Evolutionary conservation across 2,113 vertebrate species (phyloP), one percentile per base, ranked within the genome.

Genomic region (Oncorhynchus clarkii): DNA sequence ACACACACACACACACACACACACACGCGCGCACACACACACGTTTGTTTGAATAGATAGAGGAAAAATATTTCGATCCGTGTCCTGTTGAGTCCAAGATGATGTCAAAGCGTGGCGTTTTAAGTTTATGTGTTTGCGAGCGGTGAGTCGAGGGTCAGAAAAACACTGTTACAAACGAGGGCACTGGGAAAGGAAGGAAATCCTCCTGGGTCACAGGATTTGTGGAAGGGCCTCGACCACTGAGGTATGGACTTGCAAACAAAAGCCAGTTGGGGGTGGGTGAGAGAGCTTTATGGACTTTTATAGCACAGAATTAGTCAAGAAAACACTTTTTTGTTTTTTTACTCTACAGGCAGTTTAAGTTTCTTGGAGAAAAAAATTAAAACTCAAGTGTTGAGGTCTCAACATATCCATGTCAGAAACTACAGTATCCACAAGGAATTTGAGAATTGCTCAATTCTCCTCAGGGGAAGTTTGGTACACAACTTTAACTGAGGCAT

Each of bases 101-200:
- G 0, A 80, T 34, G 78, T 12, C 22, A 31, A 14, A 72, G 31
- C 6, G 22, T 24, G 5, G 59, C 60, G 20, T 12, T 45, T 45
- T 45, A 45, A 57, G 29, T 68, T 39, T 62, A 59, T 76, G 51
- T 54, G 70, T 74, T 74, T 73, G 76, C n/a, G n/a, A 74, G 70
- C 77, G 60, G 22, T 4, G 9, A 73, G 81, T 72, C 54, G 8
- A 49, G 51, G 79, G 79, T 84, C 76, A 85, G 70, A 75, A 79
- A 86, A 88, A 87, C 39, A 48, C 51, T 80, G 80, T 78, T 67
- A 73, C 45, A 85, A 82, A 80, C 76, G 82, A 85, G 86, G 80
- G 68, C 82, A 87, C 20, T 13, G 3, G 80, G 80, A 49, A 80
- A 85, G 84, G 78, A 89, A 82, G 85, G 79, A 89, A 83, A 85